Conservation (phyloP, 2,888 invertebrate genomes). For the Hipparchia semele region DNA sequence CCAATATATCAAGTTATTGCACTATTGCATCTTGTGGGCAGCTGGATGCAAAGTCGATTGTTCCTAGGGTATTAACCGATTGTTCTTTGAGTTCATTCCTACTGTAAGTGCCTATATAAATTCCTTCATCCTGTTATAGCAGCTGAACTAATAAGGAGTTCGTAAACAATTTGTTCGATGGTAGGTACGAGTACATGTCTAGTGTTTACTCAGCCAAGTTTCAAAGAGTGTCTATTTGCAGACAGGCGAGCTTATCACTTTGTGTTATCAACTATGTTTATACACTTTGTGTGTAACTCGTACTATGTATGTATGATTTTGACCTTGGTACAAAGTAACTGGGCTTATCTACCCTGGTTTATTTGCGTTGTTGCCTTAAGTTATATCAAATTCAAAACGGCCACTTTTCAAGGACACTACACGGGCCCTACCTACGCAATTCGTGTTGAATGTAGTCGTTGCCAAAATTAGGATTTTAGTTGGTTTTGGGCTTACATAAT, state of each 20-base stretch:
- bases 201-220: constrained; percentile 19
- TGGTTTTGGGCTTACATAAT: neutral
- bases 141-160: constrained; percentile 13
- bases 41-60: no score
- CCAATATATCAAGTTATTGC: no score
- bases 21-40: no score
- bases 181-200: neutral
- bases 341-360: constrained; percentile 18
- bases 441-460: neutral
- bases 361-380: neutral
- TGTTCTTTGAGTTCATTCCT: no score
- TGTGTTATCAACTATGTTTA: constrained; percentile 36
- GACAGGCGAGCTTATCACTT: constrained; percentile 42
- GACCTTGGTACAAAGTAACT: constrained; percentile 24
- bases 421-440: neutral
- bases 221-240: constrained; percentile 47
- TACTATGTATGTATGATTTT: constrained; percentile 11
- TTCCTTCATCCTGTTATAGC: neutral
- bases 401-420: neutral
- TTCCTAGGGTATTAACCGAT: no score
- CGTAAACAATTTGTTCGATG: constrained; percentile 8
- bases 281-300: constrained; percentile 14
- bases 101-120: neutral
- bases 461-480: neutral
- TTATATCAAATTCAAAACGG: neutral